Conservation (phyloP, 1,140 invertebrate species). For the Pogonus chalceus region DNA sequence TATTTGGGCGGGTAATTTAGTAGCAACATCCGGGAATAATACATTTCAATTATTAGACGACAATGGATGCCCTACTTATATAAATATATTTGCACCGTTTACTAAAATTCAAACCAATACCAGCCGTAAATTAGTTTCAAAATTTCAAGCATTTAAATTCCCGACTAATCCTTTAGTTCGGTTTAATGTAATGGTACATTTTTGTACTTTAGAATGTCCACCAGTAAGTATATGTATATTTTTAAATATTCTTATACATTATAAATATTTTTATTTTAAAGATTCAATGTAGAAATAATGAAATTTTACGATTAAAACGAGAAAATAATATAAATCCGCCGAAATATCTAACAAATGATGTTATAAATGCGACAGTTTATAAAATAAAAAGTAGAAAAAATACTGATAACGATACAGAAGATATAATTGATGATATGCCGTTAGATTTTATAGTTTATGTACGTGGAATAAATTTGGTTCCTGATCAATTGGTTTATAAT, state of each 20-base stretch:
- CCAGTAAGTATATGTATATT: constrained; percentile 15
- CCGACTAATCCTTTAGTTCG: constrained; percentile 36
- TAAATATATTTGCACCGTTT: constrained; percentile 37
- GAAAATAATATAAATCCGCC: constrained; percentile 1
- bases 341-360: constrained; percentile 9
- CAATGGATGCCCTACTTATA: constrained; percentile 49
- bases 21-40: constrained; percentile 39
- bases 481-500: constrained; percentile 36
- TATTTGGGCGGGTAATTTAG: constrained; percentile 43
- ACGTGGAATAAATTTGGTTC: constrained; percentile 30
- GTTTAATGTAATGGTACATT: constrained; percentile 41
- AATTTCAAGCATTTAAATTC: constrained; percentile 43
- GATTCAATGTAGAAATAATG: background rate
- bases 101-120: constrained; percentile 26
- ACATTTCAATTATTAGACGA: constrained; percentile 44
- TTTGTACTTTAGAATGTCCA: constrained; percentile 35
- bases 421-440: constrained; percentile 30
- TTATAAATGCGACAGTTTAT: constrained; percentile 19
- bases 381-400: constrained; percentile 18
- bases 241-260: constrained; percentile 4
- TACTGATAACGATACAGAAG: constrained; percentile 18
- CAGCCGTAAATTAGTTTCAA: constrained; percentile 30
- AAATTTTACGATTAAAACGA: constrained; percentile 6
- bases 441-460: constrained; percentile 39
- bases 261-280: background rate